Evolutionary conservation across 2,888 invertebrate species (phyloP).

Genomic region (Synanthedon andrenaeformis): DNA sequence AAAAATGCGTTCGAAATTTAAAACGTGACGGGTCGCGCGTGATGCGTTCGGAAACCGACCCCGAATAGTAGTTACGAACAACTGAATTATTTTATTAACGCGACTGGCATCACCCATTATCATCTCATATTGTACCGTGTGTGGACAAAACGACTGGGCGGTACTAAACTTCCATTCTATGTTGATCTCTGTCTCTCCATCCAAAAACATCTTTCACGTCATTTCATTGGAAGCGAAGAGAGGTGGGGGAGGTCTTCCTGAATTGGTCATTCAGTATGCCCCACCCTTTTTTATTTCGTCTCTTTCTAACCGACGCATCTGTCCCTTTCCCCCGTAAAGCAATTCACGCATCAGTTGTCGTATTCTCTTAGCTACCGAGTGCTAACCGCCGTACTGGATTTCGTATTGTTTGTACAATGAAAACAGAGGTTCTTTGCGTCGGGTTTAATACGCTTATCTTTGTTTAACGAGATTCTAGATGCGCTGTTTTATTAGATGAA

Average conservation of each 20-base stretch:
- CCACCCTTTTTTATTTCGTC: conserved; percentile 10
- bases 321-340: conserved; percentile 18
- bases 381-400: conserved; percentile 28
- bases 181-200: conserved; percentile 9
- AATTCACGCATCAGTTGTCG: conserved; percentile 30
- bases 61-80: conserved; percentile 31
- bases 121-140: conserved; percentile 46
- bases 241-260: conserved; percentile 11
- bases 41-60: conserved; percentile 23
- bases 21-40: conserved; percentile 10
- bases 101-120: conserved; percentile 49
- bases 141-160: conserved; percentile 54
- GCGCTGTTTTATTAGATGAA: background rate
- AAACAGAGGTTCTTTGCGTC: conserved; percentile 5
- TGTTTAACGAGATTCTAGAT: background rate
- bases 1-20: conserved; percentile 14
- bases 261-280: conserved; percentile 11
- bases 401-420: conserved; percentile 16
- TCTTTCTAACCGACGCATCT: conserved; percentile 6
- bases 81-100: conserved; percentile 65
- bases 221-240: background rate
- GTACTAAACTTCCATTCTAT: conserved; percentile 20
- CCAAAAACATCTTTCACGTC: background rate
- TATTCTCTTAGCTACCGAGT: conserved; percentile 19
- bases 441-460: conserved; percentile 1